Percentiles rank a stretch among this genome's conserved stretches.
Evolutionary conservation across 2,113 vertebrate genomes (phyloP).

Genomic region (Synodontis membranacea): DNA sequence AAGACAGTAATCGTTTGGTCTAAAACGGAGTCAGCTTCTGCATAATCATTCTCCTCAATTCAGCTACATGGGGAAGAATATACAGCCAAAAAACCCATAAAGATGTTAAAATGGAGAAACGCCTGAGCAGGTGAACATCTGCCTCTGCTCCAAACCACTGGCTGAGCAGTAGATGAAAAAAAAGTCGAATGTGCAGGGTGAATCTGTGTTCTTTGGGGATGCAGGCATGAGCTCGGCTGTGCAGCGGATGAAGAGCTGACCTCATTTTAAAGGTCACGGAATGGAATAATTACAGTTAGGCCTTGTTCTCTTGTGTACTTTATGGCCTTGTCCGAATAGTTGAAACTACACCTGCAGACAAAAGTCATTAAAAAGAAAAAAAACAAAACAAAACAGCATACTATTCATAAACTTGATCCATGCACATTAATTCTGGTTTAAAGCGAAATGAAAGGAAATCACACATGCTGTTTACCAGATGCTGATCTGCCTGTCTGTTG

Average conservation of each 20-base stretch:
- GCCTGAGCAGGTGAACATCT: not conserved
- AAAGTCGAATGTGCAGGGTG: not conserved
- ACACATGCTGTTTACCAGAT: not conserved
- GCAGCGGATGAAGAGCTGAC: not conserved
- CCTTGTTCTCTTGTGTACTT: not conserved
- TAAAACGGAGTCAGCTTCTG: not conserved
- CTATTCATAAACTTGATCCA: not conserved
- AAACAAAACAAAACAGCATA: not conserved
- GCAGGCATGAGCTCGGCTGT: not conserved
- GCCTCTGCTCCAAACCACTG: not conserved
- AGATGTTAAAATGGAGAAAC: not conserved
- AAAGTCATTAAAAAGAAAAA: not conserved
- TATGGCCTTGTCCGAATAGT: not conserved
- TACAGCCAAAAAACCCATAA: not conserved
- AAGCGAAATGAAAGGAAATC: not conserved
- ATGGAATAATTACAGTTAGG: constrained; percentile 55
- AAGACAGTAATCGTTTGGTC: not conserved
- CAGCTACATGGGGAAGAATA: not conserved
- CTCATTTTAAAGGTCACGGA: constrained; percentile 52
- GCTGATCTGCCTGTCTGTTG: not conserved
- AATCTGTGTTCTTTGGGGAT: not conserved
- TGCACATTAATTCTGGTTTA: not conserved
- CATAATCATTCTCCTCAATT: not conserved
- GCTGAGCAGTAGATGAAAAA: not conserved
- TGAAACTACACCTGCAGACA: not conserved